Evolutionary conservation across 1,140 invertebrate genomes (phyloP).

Genomic region (Neotoxoptera formosana): DNA sequence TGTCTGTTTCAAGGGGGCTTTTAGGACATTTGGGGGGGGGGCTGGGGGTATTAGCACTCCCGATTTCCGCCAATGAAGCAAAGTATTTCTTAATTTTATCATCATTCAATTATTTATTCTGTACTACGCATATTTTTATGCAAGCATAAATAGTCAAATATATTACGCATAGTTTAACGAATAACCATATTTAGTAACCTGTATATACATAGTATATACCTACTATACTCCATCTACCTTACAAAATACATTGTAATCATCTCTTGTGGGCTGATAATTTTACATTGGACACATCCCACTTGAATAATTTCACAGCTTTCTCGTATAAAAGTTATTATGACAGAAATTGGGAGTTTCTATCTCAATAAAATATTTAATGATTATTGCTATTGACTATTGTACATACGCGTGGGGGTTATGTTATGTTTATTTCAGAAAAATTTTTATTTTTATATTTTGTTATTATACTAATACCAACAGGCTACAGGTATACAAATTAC

Average conservation of each 20-base stretch:
- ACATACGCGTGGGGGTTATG: not conserved
- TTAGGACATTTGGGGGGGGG: too few species aligned
- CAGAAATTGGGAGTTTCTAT: not conserved
- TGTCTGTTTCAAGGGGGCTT: too few species aligned
- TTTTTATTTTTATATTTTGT: not conserved
- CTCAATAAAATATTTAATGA: not conserved
- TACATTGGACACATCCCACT: not conserved
- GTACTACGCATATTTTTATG: not conserved
- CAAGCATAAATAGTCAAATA: not conserved
- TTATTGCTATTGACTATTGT: not conserved
- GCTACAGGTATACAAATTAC: not conserved
- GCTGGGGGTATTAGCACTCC: too few species aligned
- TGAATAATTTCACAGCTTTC: not conserved
- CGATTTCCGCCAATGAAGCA: not conserved
- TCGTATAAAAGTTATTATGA: not conserved
- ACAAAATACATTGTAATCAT: not conserved
- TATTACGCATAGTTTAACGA: not conserved
- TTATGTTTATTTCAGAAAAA: not conserved
- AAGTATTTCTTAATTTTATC: not conserved
- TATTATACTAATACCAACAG: not conserved
- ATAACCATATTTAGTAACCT: conserved; percentile 29
- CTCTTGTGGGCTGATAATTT: not conserved
- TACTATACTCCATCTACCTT: not conserved
- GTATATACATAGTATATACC: not conserved
- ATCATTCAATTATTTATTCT: not conserved